phyloP scores from a whole-genome alignment of 2,113 vertebrate genomes.

The Equus przewalskii region DNA sequence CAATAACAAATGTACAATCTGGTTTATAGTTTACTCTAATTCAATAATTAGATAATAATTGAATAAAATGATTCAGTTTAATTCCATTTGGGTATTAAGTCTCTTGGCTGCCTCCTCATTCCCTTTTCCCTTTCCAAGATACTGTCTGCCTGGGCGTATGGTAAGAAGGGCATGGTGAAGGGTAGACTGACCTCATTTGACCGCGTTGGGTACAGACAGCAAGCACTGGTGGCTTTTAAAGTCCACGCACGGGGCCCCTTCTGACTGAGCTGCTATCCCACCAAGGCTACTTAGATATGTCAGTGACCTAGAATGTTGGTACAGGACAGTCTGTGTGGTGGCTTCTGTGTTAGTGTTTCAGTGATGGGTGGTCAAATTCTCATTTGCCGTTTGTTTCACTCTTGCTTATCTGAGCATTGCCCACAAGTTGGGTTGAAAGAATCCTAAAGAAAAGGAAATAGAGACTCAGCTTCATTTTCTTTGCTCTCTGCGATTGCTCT shows the following conservation, averaged over 20 bases:
- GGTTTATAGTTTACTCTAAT: background rate
- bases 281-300: background rate
- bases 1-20: background rate
- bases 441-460: background rate
- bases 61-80: background rate
- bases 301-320: background rate
- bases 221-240: background rate
- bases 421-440: background rate
- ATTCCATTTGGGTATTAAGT: background rate
- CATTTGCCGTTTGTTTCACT: background rate
- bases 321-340: background rate
- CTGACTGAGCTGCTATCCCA: background rate
- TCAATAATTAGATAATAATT: background rate
- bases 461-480: accelerated
- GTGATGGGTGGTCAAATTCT: background rate
- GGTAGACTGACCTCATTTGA: background rate
- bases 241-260: no score
- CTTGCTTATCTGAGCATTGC: background rate
- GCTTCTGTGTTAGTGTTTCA: background rate
- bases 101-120: background rate
- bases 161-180: no score
- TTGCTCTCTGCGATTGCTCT: background rate
- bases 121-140: background rate
- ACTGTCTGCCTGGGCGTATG: accelerated
- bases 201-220: background rate